Evolutionary conservation across 2,113 vertebrate genomes (phyloP).

Genomic region (Taurulus bubalis): DNA sequence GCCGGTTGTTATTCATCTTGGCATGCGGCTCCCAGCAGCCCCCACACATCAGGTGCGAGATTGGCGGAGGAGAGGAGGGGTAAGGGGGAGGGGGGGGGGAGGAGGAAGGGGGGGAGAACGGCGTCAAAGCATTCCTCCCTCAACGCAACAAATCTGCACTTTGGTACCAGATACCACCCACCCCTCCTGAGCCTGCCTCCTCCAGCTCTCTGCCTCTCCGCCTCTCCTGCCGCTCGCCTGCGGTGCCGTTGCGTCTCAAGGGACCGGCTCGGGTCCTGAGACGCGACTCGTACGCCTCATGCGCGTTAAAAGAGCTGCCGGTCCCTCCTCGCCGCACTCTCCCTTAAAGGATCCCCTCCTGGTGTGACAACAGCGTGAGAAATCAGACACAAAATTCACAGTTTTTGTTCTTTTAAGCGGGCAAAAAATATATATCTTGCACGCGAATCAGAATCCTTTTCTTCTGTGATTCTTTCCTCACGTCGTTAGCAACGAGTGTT

Average conservation of each 20-base stretch:
- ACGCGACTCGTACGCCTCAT: not conserved
- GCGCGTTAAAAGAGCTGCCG: not conserved
- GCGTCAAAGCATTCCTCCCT: conserved; percentile 76
- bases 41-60: conserved; percentile 84
- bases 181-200: conserved; percentile 31
- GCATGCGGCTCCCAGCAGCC: conserved; percentile 80
- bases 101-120: conserved; percentile 31
- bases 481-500: not conserved
- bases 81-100: conserved; percentile 32
- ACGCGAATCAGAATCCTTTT: not conserved
- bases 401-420: not conserved
- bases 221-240: conserved; percentile 33
- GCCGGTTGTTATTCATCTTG: conserved; percentile 83
- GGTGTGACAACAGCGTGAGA: not conserved
- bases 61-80: conserved; percentile 65
- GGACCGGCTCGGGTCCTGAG: conserved; percentile 17
- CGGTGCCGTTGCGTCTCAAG: conserved; percentile 36
- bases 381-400: not conserved
- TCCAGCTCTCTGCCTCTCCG: conserved; percentile 23
- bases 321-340: not conserved
- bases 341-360: not conserved
- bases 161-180: conserved; percentile 50
- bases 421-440: not conserved
- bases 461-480: not conserved
- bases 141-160: conserved; percentile 68